Evolutionary conservation across 2,888 invertebrate genomes (phyloP), one percentile per base, ranked within the genome.

Genomic region (Glomeris marginata): DNA sequence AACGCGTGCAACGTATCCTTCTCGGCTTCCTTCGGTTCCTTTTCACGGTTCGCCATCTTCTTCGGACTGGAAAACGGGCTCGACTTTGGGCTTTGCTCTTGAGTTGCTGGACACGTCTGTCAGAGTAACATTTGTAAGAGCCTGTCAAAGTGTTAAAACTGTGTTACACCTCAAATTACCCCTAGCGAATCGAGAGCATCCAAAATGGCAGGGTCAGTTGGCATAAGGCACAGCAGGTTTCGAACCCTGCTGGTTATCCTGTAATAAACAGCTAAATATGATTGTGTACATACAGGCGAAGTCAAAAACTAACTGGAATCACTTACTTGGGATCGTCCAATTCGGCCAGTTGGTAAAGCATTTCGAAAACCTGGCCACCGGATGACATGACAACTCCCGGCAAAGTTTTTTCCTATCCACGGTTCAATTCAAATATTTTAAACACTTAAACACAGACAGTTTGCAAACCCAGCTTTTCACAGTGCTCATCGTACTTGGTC

Each of bases 331-430:
- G 61, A 57, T 69, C 68, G 47, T 68, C 69, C 37, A 69, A 59
- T 48, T 65, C 66, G 8, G 68, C 65, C 42, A 71, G 60, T 48
- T 67, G 65, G 54, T 69, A 69, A n/a, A 71, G 58, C 64, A 69
- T 65, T 40, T 66, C 63, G 61, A 71, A 71, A 47, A 70, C 68
- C 53, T 69, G 66, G 22, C 65, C 66, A 18, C 66, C 67, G 38
- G 61, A 57, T n/a, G 69, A 65, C 68, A 71, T 70, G 28, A 71
- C 65, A 35, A 70, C 69, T 16, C 70, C 69, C n/a, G 71, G 71
- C 41, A 70, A 60, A 59, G 63, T 64, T 58, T 68, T 69, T 60
- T 71, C 69, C 60, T 64, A 55, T 20, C 4, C 4, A 43, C 4
- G 4, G 15, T 18, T 4, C 2, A 16, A 16, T 38, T 18, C 8